phyloP scores from a whole-genome alignment of 2,113 vertebrate genomes.

The Stegastes partitus region DNA sequence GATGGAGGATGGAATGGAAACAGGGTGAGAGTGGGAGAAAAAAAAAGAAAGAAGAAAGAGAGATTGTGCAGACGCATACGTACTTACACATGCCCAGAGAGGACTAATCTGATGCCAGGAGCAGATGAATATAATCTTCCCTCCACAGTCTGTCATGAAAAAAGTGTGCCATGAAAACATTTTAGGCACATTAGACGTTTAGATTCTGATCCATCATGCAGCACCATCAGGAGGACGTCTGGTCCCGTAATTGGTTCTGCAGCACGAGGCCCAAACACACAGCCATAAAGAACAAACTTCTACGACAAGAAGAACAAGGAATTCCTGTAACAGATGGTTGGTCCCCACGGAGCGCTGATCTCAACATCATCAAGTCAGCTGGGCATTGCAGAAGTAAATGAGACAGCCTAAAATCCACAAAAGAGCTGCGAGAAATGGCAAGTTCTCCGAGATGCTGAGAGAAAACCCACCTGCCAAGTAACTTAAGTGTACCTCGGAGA shows the following conservation, averaged over 20 bases:
- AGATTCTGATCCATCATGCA: too few relatives aligned
- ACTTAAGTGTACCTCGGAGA: too few relatives aligned
- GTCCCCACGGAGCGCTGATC: background rate
- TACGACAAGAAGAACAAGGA: too few relatives aligned
- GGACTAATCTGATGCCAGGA: background rate
- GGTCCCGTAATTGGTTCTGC: too few relatives aligned
- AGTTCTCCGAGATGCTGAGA: background rate
- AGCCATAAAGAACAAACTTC: too few relatives aligned
- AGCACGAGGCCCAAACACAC: too few relatives aligned
- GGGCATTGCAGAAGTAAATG: background rate
- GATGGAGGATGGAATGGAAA: background rate
- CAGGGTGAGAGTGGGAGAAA: background rate
- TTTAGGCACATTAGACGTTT: background rate
- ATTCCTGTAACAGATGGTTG: background rate
- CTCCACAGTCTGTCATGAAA: background rate
- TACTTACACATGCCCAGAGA: background rate
- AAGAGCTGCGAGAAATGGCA: background rate
- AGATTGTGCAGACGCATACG: background rate
- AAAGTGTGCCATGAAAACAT: background rate
- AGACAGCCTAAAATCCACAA: background rate
- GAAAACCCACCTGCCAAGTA: background rate
- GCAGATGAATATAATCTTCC: background rate
- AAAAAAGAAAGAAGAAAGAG: background rate
- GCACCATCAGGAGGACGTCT: too few relatives aligned
- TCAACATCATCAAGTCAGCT: background rate